A percentile compares a stretch with the other conserved stretches of the same genome.
phyloP scores from a whole-genome alignment of 2,888 invertebrate species.

The Diarsia mendica region DNA sequence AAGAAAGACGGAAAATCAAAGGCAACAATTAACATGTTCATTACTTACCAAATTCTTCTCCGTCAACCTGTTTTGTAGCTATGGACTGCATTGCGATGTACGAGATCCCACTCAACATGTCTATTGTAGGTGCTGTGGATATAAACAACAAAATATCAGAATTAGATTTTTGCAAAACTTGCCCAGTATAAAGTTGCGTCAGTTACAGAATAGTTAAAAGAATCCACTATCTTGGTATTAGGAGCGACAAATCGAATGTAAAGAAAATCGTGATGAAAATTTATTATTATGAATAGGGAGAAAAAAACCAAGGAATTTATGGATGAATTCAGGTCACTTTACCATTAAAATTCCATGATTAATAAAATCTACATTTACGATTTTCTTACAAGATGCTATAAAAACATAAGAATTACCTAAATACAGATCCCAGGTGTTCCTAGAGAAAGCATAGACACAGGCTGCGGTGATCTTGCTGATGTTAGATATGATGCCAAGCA shows the following conservation, averaged over 20 bases:
- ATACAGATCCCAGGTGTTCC: constrained; percentile 94
- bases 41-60: constrained; percentile 38
- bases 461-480: constrained; percentile 96
- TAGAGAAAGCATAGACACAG: constrained; percentile 95
- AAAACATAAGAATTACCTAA: constrained; percentile 90
- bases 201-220: too few relatives aligned
- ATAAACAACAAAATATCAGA: constrained; percentile 1
- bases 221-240: too few relatives aligned
- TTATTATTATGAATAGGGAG: too few relatives aligned
- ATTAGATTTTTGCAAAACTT: neutral
- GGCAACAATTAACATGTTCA: neutral
- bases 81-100: constrained; percentile 41
- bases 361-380: neutral
- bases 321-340: neutral
- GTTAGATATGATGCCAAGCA: constrained; percentile 95
- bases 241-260: too few relatives aligned
- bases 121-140: constrained; percentile 31
- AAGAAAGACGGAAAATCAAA: neutral
- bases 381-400: neutral
- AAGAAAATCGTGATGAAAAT: too few relatives aligned
- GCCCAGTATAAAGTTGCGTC: too few relatives aligned
- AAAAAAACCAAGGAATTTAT: too few relatives aligned
- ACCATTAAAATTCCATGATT: too few relatives aligned
- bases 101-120: constrained; percentile 36
- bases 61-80: constrained; percentile 30